A percentile compares a stretch with the other conserved stretches of the same genome.
These are phyloP conservation scores for Himalopsyche tibetana DNA, from an alignment of 2,888 invertebrate species.

Conservation along the genomic window DNA sequence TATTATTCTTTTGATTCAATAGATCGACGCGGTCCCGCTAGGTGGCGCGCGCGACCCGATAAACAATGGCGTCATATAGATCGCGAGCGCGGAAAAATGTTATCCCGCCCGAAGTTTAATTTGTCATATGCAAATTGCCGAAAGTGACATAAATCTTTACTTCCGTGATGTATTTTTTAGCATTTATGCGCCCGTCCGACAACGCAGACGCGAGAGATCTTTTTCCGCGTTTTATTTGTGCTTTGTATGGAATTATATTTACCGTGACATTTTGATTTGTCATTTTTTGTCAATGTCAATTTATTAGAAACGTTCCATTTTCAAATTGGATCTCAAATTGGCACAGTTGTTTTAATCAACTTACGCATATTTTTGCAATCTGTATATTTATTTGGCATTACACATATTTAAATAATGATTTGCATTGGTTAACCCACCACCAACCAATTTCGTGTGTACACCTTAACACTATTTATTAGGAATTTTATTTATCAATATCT, in stretches of 20 bases:
- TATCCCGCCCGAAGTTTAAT: slow-evolving; percentile 51
- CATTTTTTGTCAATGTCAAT: neutral
- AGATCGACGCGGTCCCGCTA: neutral
- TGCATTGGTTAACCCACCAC: too few relatives aligned
- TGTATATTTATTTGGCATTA: too few relatives aligned
- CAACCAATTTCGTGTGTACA: too few relatives aligned
- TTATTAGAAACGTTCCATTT: neutral
- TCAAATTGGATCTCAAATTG: neutral
- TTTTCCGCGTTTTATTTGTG: neutral
- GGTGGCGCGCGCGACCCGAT: slow-evolving; percentile 24
- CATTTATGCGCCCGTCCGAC: slow-evolving; percentile 31
- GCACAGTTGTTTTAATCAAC: too few relatives aligned
- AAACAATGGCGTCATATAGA: slow-evolving; percentile 32
- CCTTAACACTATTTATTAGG: too few relatives aligned
- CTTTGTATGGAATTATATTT: neutral
- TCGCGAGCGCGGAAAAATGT: slow-evolving; percentile 44
- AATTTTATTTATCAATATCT: too few relatives aligned
- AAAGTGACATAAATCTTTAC: slow-evolving; percentile 55
- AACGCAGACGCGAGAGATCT: slow-evolving; percentile 27
- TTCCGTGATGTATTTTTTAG: slow-evolving; percentile 47
- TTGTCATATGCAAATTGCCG: slow-evolving; percentile 57
- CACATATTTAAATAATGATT: too few relatives aligned
- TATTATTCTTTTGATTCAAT: slow-evolving; percentile 16
- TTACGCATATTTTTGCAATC: too few relatives aligned
- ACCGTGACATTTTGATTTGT: neutral